These are phyloP conservation scores for Machimus atricapillus DNA, from an alignment of 2,888 invertebrate species.

Conservation along the genomic window DNA sequence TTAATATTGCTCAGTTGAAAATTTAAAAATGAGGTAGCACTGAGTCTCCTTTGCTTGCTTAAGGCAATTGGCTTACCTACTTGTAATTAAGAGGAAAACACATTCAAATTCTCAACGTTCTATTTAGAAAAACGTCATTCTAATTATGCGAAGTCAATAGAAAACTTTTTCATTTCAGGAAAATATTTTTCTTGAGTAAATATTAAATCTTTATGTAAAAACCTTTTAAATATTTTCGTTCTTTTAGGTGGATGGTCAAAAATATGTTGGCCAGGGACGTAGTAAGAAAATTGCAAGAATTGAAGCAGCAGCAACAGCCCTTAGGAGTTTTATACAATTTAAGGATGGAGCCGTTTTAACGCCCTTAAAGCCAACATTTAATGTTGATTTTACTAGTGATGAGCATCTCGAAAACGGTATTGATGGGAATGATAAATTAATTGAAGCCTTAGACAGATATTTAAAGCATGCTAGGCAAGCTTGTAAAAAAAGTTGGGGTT, in stretches of 20 bases:
- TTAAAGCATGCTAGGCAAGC: slow-evolving; percentile 55
- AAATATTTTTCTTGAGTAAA: background rate
- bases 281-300: slow-evolving; percentile 68
- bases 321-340: slow-evolving; percentile 68
- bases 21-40: background rate
- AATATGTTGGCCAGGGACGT: slow-evolving; percentile 66
- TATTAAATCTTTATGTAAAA: background rate
- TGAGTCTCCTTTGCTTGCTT: background rate
- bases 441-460: slow-evolving; percentile 55
- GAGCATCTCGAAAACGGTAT: slow-evolving; percentile 63
- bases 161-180: background rate
- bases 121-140: background rate
- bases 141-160: background rate
- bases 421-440: slow-evolving; percentile 52
- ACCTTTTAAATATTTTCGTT: background rate
- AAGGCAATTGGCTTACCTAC: background rate
- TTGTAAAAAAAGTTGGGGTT: slow-evolving; percentile 53
- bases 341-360: slow-evolving; percentile 62
- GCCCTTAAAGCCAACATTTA: slow-evolving; percentile 59
- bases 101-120: background rate
- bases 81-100: background rate
- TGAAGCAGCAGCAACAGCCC: slow-evolving; percentile 66
- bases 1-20: background rate
- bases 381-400: slow-evolving; percentile 66
- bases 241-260: slow-evolving; percentile 65